A percentile compares a stretch with the other conserved stretches of the same genome.
Evolutionary conservation across 2,113 vertebrate species (phyloP).

Genomic region (Bagarius yarrelli): DNA sequence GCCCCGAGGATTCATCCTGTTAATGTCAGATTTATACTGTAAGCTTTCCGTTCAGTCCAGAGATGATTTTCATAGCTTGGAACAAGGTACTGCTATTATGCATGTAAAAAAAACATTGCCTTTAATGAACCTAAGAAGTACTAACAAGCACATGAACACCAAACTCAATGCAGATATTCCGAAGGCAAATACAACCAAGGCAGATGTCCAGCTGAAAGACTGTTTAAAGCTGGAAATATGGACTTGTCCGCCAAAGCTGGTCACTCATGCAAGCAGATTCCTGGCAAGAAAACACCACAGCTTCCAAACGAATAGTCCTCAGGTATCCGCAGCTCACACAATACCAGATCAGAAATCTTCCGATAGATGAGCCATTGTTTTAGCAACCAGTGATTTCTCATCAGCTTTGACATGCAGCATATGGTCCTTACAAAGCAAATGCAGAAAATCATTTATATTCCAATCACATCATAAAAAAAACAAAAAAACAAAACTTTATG

Average conservation of each 20-base stretch:
- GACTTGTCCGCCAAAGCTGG: background rate
- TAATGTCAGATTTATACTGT: no score
- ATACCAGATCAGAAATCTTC: background rate
- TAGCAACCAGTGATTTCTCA: background rate
- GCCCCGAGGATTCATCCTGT: no score
- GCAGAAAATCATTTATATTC: background rate
- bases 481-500: no score
- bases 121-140: background rate
- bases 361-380: no score
- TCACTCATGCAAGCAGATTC: constrained; percentile 13
- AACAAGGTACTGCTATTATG: background rate
- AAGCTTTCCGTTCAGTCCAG: no score
- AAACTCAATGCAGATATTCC: background rate
- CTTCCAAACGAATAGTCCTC: background rate
- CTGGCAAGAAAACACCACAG: background rate
- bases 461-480: no score
- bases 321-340: background rate
- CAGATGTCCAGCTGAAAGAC: background rate
- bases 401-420: background rate
- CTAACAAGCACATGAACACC: background rate
- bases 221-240: background rate
- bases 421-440: background rate
- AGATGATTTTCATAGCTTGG: no score
- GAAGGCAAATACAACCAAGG: background rate
- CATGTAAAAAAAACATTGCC: background rate